These are phyloP conservation scores for Ctenoplectra terminalis DNA, from an alignment of 1,140 invertebrate species.

Conservation along the genomic window DNA sequence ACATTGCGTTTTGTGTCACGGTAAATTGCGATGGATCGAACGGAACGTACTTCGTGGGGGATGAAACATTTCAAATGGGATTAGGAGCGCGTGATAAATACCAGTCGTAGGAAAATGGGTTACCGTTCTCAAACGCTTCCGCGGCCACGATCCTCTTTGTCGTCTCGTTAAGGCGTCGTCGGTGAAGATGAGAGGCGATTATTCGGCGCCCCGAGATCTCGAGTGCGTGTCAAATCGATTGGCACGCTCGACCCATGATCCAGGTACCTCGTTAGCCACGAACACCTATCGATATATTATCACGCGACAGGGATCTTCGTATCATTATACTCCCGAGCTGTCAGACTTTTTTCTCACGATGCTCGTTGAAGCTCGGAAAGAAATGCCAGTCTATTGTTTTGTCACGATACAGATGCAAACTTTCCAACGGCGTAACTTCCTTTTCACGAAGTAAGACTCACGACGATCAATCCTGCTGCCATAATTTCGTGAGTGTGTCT, in stretches of 20 bases:
- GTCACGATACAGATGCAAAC: conserved; percentile 26
- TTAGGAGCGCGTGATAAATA: neutral
- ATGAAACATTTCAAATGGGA: neutral
- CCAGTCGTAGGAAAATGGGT: neutral
- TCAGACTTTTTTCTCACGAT: conserved; percentile 35
- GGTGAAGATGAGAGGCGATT: conserved; percentile 56
- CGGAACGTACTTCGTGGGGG: neutral
- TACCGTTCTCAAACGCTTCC: neutral
- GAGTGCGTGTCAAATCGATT: conserved; percentile 59
- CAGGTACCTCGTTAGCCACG: conserved; percentile 52
- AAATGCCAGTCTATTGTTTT: conserved; percentile 23
- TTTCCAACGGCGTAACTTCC: conserved; percentile 15
- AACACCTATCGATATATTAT: conserved; percentile 59
- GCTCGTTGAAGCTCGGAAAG: neutral
- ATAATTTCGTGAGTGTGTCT: neutral
- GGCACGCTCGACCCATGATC: conserved; percentile 54
- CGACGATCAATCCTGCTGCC: conserved; percentile 13
- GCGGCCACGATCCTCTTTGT: conserved; percentile 42
- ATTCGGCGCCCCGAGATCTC: conserved; percentile 55
- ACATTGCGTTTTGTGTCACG: too few relatives aligned
- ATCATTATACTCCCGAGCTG: conserved; percentile 29
- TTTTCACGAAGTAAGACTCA: neutral
- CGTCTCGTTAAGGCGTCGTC: conserved; percentile 55
- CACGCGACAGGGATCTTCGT: conserved; percentile 43
- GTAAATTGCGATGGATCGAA: neutral